Conservation (phyloP, 2,888 invertebrate species). For the Hymenopus coronatus region DNA sequence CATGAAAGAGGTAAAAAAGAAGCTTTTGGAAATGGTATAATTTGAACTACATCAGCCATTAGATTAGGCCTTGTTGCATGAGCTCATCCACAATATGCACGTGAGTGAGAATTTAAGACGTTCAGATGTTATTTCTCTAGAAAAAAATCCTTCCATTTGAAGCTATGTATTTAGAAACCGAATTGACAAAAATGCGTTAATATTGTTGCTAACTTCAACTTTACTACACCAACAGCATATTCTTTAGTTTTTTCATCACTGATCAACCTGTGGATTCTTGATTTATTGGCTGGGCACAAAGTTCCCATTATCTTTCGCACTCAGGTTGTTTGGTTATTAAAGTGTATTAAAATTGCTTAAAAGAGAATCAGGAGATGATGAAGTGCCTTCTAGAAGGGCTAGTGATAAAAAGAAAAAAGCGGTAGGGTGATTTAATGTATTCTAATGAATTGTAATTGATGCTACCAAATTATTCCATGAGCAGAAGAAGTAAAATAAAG, state of each 20-base stretch:
- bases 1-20: too few relatives aligned
- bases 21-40: too few relatives aligned
- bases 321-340: neutral
- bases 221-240: neutral
- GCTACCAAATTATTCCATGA: constrained; percentile 26
- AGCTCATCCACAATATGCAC: too few relatives aligned
- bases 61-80: too few relatives aligned
- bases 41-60: too few relatives aligned
- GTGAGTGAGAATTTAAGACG: too few relatives aligned
- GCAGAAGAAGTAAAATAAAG: neutral
- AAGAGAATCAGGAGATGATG: neutral
- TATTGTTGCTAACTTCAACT: neutral
- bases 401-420: neutral
- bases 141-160: too few relatives aligned
- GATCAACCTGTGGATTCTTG: neutral
- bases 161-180: too few relatives aligned
- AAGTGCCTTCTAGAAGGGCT: neutral
- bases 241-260: neutral
- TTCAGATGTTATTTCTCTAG: too few relatives aligned
- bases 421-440: constrained; percentile 25
- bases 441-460: constrained; percentile 38
- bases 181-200: too few relatives aligned
- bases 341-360: neutral
- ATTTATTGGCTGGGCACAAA: neutral
- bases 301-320: neutral